phyloP scores from a whole-genome alignment of 2,797 vertebrate species.

The Sebastes cheni region DNA sequence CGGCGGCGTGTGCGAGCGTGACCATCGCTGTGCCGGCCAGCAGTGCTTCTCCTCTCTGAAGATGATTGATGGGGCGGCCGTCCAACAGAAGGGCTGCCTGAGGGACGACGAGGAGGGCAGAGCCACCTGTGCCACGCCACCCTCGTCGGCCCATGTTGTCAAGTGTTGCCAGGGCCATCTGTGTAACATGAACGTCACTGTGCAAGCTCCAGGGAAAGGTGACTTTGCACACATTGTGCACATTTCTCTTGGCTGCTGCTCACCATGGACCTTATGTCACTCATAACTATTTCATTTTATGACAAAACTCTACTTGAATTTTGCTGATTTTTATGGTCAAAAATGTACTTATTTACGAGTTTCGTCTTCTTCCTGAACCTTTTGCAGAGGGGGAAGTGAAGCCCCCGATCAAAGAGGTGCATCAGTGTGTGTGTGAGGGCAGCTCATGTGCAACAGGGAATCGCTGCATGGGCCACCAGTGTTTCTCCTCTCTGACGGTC shows the following conservation, averaged over 20 bases:
- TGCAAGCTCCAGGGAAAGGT: constrained; percentile 90
- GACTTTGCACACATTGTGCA: constrained; percentile 58
- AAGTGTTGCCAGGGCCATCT: constrained; percentile 96
- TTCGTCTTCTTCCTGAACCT: constrained; percentile 12
- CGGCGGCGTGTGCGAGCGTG: constrained; percentile 84
- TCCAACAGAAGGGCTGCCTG: constrained; percentile 95
- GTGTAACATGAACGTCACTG: constrained; percentile 95
- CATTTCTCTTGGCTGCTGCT: constrained; percentile 43
- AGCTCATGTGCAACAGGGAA: constrained; percentile 87
- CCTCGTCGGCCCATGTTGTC: constrained; percentile 87
- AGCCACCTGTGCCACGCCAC: constrained; percentile 90
- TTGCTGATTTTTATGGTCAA: background rate
- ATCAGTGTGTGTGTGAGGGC: constrained; percentile 94
- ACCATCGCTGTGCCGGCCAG: constrained; percentile 88
- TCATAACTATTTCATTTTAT: background rate
- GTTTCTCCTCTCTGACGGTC: constrained; percentile 91
- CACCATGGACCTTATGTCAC: constrained; percentile 14
- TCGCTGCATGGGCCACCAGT: constrained; percentile 93
- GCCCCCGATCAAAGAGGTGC: constrained; percentile 80
- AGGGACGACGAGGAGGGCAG: constrained; percentile 91
- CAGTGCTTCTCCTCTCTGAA: constrained; percentile 93
- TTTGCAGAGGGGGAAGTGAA: constrained; percentile 85
- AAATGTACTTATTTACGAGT: background rate
- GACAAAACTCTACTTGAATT: background rate
- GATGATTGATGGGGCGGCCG: constrained; percentile 85